A percentile compares a stretch with the other conserved stretches of the same genome.
Evolutionary conservation across 2,888 invertebrate genomes (phyloP).

Genomic region (Chalcis sispes): DNA sequence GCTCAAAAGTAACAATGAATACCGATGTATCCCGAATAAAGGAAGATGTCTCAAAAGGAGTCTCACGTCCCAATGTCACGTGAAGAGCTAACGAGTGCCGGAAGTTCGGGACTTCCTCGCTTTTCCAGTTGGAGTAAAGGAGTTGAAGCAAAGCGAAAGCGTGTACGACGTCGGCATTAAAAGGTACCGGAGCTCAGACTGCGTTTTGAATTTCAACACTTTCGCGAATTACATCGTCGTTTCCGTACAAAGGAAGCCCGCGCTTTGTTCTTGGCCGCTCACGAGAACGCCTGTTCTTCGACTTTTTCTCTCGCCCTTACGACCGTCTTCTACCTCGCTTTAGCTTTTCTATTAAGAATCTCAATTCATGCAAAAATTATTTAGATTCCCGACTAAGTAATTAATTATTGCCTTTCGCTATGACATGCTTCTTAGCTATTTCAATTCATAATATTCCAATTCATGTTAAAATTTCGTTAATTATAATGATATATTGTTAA

Average conservation of each 20-base stretch:
- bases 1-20: conserved; percentile 25
- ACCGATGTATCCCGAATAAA: conserved; percentile 13
- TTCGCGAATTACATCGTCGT: conserved; percentile 54
- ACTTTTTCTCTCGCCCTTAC: not conserved
- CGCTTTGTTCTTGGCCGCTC: conserved; percentile 42
- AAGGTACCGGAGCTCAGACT: not conserved
- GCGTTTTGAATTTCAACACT: conserved; percentile 56
- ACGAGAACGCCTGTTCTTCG: conserved; percentile 29
- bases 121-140: too few species aligned
- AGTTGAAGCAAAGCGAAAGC: not conserved
- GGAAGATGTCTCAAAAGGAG: not conserved
- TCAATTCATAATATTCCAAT: too few species aligned
- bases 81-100: conserved; percentile 35
- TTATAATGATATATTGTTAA: too few species aligned
- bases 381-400: too few species aligned
- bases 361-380: too few species aligned
- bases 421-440: too few species aligned
- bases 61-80: not conserved
- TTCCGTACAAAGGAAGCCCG: conserved; percentile 45
- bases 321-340: not conserved
- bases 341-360: not conserved
- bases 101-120: conserved; percentile 31
- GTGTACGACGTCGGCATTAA: not conserved
- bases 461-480: too few species aligned
- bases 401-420: too few species aligned